These are phyloP conservation scores for Tetranychus truncatus DNA, from an alignment of 2,888 invertebrate genomes.

Conservation along the genomic window DNA sequence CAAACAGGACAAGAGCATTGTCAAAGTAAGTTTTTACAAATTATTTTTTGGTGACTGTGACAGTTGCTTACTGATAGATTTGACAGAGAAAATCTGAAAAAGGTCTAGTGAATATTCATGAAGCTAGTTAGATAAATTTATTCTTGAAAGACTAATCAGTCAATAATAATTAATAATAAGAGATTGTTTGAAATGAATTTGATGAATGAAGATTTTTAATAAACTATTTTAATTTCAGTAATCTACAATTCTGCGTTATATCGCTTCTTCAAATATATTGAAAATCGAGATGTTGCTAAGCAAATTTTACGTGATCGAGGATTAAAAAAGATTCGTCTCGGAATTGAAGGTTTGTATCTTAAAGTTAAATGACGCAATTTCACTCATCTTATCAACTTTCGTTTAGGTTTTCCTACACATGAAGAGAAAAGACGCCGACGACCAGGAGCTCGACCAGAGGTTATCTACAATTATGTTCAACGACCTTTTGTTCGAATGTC, in stretches of 20 bases:
- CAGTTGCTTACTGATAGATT: not conserved
- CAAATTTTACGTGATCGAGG: constrained; percentile 89
- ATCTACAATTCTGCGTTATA: constrained; percentile 87
- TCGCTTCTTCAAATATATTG: constrained; percentile 97
- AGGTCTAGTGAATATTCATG: not conserved
- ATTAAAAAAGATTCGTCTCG: constrained; percentile 90
- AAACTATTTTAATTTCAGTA: constrained; percentile 39
- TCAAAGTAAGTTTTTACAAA: constrained; percentile 47
- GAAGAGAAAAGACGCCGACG: constrained; percentile 94
- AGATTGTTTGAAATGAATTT: too few species aligned
- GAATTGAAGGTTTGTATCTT: constrained; percentile 59
- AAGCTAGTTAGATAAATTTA: not conserved
- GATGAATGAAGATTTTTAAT: too few species aligned
- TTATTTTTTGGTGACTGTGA: not conserved
- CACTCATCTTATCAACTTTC: not conserved
- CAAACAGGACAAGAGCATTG: constrained; percentile 99
- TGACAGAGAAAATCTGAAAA: not conserved
- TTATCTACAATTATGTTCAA: constrained; percentile 98
- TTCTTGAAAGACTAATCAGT: too few species aligned
- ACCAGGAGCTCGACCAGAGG: constrained; percentile 75
- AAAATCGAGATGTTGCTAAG: constrained; percentile 96
- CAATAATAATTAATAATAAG: not conserved
- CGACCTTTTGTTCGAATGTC: constrained; percentile 97
- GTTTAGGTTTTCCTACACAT: constrained; percentile 75
- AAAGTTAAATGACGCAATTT: not conserved